Conservation (phyloP, 2,113 vertebrate genomes). For the Setophaga petechia region DNA sequence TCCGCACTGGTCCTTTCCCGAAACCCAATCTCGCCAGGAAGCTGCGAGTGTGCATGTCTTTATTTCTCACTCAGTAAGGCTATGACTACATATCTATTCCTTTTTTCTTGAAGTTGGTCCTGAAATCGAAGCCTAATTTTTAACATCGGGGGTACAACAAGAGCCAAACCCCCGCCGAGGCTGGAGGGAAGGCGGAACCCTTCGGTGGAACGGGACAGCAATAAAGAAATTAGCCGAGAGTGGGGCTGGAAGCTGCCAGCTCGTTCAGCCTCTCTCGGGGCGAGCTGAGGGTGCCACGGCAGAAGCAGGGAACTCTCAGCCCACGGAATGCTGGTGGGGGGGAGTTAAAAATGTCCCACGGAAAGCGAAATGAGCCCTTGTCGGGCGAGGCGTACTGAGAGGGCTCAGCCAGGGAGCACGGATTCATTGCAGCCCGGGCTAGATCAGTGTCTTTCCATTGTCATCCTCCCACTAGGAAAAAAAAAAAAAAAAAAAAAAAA, state of each 20-base stretch:
- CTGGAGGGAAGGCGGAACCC: background rate
- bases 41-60: background rate
- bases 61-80: background rate
- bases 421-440: background rate
- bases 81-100: background rate
- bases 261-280: background rate
- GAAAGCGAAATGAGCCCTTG: background rate
- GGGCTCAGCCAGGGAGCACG: background rate
- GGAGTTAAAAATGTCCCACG: background rate
- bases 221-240: background rate
- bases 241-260: background rate
- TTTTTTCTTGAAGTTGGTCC: background rate
- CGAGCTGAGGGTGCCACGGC: background rate
- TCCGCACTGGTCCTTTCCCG: background rate
- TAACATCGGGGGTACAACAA: background rate
- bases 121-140: background rate
- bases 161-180: background rate
- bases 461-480: slow-evolving; percentile 67
- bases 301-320: background rate
- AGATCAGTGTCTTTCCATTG: slow-evolving; percentile 82
- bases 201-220: background rate
- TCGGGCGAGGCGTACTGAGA: background rate
- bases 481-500: background rate
- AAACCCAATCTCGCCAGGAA: background rate
- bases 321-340: background rate